These are phyloP conservation scores for Phalera bucephala DNA, from an alignment of 2,888 invertebrate genomes.

Conservation along the genomic window DNA sequence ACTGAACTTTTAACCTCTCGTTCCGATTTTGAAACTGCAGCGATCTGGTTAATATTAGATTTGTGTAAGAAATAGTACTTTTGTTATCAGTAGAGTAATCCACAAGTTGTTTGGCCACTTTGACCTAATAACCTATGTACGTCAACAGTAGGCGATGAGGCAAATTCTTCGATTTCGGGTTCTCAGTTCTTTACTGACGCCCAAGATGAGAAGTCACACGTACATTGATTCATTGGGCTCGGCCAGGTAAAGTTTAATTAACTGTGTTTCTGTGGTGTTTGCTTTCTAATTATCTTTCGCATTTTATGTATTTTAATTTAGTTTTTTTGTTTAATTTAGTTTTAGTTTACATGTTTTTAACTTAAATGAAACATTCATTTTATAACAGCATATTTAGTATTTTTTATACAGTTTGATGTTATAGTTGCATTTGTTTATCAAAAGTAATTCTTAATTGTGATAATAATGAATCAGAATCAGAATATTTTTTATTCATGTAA, in stretches of 20 bases:
- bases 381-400: no score
- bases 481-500: no score
- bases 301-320: no score
- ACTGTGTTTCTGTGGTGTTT: conserved; percentile 36
- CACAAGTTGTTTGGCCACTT: conserved; percentile 34
- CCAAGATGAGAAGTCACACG: conserved; percentile 79
- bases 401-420: no score
- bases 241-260: conserved; percentile 69
- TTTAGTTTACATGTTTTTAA: no score
- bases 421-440: no score
- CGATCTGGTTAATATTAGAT: conserved; percentile 21
- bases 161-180: conserved; percentile 67
- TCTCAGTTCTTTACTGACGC: conserved; percentile 73
- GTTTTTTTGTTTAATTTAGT: no score
- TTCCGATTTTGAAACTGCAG: conserved; percentile 15
- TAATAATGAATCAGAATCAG: no score
- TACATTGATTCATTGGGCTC: conserved; percentile 74
- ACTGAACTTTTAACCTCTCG: conserved; percentile 28
- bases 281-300: conserved; percentile 24
- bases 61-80: conserved; percentile 6
- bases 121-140: conserved; percentile 75
- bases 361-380: no score
- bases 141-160: conserved; percentile 80
- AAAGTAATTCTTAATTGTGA: no score
- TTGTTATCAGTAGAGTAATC: conserved; percentile 22